These are phyloP conservation scores for Cottus gobio DNA, from an alignment of 2,113 vertebrate genomes.

Conservation along the genomic window DNA sequence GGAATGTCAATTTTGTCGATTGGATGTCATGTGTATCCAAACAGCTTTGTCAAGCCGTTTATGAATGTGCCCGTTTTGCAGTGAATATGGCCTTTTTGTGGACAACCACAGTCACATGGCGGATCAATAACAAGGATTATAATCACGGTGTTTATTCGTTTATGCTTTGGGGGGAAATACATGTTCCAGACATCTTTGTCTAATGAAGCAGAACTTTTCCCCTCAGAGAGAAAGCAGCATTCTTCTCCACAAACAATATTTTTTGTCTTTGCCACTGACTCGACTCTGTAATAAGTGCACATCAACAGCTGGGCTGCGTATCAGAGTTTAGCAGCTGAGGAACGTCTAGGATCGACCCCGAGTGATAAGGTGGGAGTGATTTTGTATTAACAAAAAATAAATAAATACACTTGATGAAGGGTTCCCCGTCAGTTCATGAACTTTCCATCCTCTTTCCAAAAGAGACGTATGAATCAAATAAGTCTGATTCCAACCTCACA, in stretches of 20 bases:
- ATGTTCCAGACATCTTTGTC: conserved; percentile 38
- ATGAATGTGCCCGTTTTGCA: conserved; percentile 19
- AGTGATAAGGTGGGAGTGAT: conserved; percentile 33
- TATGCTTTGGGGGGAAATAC: conserved; percentile 27
- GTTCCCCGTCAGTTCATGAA: conserved; percentile 53
- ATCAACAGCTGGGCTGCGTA: conserved; percentile 34
- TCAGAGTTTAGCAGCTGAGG: conserved; percentile 39
- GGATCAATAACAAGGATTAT: conserved; percentile 41
- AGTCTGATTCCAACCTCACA: conserved; percentile 21
- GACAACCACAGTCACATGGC: conserved; percentile 46
- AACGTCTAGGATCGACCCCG: conserved; percentile 26
- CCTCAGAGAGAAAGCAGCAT: conserved; percentile 15
- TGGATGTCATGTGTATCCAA: conserved; percentile 1
- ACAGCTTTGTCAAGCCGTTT: neutral
- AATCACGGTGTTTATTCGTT: conserved; percentile 26
- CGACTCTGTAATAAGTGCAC: conserved; percentile 35
- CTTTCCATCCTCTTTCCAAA: conserved; percentile 14
- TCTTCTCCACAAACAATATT: conserved; percentile 33
- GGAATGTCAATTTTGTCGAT: too few relatives aligned
- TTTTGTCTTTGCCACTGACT: conserved; percentile 17
- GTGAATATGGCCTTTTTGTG: neutral
- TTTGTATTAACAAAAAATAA: conserved; percentile 17
- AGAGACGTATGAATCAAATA: neutral
- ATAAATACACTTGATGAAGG: conserved; percentile 8
- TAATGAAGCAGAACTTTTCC: conserved; percentile 39